Evolutionary conservation across 2,113 vertebrate species (phyloP).

Genomic region (Eonycteris spelaea): DNA sequence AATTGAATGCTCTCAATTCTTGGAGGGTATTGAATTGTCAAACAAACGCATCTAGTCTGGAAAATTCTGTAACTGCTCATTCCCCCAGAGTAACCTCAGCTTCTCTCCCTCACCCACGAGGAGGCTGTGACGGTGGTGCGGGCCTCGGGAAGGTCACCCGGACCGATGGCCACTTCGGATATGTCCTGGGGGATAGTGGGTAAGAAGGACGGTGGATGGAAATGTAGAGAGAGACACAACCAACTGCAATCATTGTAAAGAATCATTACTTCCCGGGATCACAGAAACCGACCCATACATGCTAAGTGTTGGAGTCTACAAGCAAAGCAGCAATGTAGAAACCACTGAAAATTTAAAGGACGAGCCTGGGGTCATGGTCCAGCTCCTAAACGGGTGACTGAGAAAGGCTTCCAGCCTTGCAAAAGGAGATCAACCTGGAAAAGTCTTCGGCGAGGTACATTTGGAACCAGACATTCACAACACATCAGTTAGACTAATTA

Average conservation of each 20-base stretch:
- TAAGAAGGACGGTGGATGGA: not conserved
- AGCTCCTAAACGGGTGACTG: not conserved
- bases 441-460: not conserved
- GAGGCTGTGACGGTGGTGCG: not conserved
- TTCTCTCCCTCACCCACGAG: not conserved
- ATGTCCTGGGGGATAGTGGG: not conserved
- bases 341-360: not conserved
- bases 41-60: not conserved
- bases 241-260: not conserved
- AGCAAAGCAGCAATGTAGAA: not conserved
- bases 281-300: accelerated
- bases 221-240: not conserved
- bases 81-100: not conserved
- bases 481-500: not conserved
- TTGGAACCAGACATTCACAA: not conserved
- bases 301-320: not conserved
- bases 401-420: not conserved
- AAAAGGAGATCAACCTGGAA: not conserved
- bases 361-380: not conserved
- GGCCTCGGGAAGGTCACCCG: not conserved
- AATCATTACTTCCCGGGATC: not conserved
- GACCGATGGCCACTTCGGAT: not conserved
- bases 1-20: not conserved
- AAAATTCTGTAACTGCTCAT: not conserved
- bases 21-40: not conserved